phyloP scores from a whole-genome alignment of 2,888 invertebrate genomes.

The Coenonympha arcania region DNA sequence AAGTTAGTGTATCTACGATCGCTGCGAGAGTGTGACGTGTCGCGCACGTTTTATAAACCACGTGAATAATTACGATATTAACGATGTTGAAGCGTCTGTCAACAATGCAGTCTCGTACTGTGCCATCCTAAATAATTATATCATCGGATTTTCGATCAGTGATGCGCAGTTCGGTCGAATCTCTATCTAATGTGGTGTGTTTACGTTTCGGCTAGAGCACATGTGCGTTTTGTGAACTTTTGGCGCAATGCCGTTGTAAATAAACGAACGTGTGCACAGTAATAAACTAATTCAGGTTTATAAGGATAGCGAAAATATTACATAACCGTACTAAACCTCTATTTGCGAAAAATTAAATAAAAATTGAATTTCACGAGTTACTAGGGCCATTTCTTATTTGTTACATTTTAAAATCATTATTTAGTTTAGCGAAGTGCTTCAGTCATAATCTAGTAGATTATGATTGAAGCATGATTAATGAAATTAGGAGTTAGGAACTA shows the following conservation, averaged over 20 bases:
- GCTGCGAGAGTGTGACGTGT: conserved; percentile 53
- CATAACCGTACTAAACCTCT: too few species aligned
- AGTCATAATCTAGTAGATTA: too few species aligned
- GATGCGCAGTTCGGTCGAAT: conserved; percentile 33
- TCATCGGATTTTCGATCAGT: conserved; percentile 4
- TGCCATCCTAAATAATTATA: conserved; percentile 30
- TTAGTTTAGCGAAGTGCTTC: too few species aligned
- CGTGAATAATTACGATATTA: conserved; percentile 41
- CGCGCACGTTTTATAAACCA: conserved; percentile 32
- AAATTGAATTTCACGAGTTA: too few species aligned
- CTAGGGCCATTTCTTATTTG: too few species aligned
- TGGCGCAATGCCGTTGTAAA: conserved; percentile 55
- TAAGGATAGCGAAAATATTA: too few species aligned
- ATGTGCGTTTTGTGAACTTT: conserved; percentile 36
- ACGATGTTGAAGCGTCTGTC: conserved; percentile 46
- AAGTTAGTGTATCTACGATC: conserved; percentile 56
- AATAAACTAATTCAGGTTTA: neutral
- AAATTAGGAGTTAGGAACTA: too few species aligned
- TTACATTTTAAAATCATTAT: too few species aligned
- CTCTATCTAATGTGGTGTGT: conserved; percentile 37
- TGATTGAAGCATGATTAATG: too few species aligned
- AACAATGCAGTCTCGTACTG: conserved; percentile 38
- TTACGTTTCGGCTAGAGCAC: conserved; percentile 47
- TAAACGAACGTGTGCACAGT: conserved; percentile 30
- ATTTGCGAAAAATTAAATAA: too few species aligned